These are phyloP conservation scores for Trachymyrmex cornetzi DNA, from an alignment of 1,140 invertebrate species.

Conservation along the genomic window DNA sequence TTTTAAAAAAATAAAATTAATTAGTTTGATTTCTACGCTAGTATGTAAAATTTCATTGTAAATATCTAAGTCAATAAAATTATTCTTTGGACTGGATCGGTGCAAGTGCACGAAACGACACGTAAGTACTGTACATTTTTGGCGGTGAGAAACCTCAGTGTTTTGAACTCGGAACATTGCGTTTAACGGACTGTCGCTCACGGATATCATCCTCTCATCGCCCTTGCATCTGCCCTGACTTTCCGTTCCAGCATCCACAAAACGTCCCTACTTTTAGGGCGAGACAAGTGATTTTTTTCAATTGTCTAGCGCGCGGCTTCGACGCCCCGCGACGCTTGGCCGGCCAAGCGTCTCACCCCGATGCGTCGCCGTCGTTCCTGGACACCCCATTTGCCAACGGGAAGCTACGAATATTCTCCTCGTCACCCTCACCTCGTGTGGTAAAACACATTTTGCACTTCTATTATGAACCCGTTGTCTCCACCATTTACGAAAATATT, in stretches of 20 bases:
- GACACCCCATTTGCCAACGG: slow-evolving; percentile 59
- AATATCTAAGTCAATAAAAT: slow-evolving; percentile 11
- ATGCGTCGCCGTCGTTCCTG: slow-evolving; percentile 71
- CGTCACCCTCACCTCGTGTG: slow-evolving; percentile 47
- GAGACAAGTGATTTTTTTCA: slow-evolving; percentile 86
- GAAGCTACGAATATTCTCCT: slow-evolving; percentile 55
- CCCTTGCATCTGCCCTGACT: slow-evolving; percentile 66
- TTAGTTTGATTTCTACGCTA: neutral
- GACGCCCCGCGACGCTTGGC: slow-evolving; percentile 81
- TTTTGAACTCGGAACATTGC: slow-evolving; percentile 81
- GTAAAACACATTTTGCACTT: slow-evolving; percentile 72
- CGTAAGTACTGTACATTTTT: slow-evolving; percentile 43
- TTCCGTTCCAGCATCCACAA: slow-evolving; percentile 66
- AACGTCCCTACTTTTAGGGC: slow-evolving; percentile 79
- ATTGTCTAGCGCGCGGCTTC: slow-evolving; percentile 83
- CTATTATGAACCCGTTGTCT: slow-evolving; percentile 25
- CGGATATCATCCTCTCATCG: slow-evolving; percentile 74
- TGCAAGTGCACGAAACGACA: slow-evolving; percentile 61
- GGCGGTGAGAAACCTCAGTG: slow-evolving; percentile 58
- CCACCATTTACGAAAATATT: slow-evolving; percentile 16
- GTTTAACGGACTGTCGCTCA: slow-evolving; percentile 82
- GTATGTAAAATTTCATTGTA: neutral
- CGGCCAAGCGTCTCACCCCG: slow-evolving; percentile 84
- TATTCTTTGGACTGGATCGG: slow-evolving; percentile 6
- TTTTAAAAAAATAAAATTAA: neutral